These are phyloP conservation scores for Bombus turneri DNA, from an alignment of 1,140 invertebrate species.

Conservation along the genomic window DNA sequence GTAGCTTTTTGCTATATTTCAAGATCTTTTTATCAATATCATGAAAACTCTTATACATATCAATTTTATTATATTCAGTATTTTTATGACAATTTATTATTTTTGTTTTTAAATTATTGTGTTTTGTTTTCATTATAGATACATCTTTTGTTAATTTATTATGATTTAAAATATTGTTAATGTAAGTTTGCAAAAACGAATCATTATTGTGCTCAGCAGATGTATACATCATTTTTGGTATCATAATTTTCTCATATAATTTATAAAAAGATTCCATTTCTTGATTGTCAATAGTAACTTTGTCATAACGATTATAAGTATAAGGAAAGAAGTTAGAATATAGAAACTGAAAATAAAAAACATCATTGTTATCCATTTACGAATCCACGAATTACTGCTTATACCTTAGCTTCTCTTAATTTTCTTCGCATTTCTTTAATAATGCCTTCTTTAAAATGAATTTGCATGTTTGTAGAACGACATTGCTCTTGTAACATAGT, in stretches of 20 bases:
- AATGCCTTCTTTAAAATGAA: slow-evolving; percentile 83
- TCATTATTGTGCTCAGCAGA: slow-evolving; percentile 36
- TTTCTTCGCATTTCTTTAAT: slow-evolving; percentile 83
- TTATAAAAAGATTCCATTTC: slow-evolving; percentile 40
- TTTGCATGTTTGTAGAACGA: slow-evolving; percentile 78
- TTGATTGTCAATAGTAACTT: slow-evolving; percentile 18
- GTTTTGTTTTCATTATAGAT: slow-evolving; percentile 31
- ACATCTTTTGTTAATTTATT: slow-evolving; percentile 26
- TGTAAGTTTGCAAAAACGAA: slow-evolving; percentile 24
- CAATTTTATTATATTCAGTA: slow-evolving; percentile 10
- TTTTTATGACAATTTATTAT: slow-evolving; percentile 16
- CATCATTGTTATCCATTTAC: slow-evolving; percentile 24
- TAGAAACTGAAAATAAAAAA: slow-evolving; percentile 24
- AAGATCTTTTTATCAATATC: slow-evolving; percentile 62
- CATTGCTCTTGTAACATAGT: slow-evolving; percentile 80
- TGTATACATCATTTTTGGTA: slow-evolving; percentile 28
- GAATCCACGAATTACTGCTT: slow-evolving; percentile 37
- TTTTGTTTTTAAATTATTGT: slow-evolving; percentile 18
- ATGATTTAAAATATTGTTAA: slow-evolving; percentile 15
- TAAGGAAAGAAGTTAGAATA: slow-evolving; percentile 5
- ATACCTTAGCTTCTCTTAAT: slow-evolving; percentile 77
- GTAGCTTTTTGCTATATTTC: slow-evolving; percentile 49
- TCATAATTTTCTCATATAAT: slow-evolving; percentile 34
- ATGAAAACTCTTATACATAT: slow-evolving; percentile 39
- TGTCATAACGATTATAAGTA: slow-evolving; percentile 18